Percentiles rank a stretch among this genome's conserved stretches.
phyloP scores from a whole-genome alignment of 2,797 vertebrate species.

The Tachyglossus aculeatus region DNA sequence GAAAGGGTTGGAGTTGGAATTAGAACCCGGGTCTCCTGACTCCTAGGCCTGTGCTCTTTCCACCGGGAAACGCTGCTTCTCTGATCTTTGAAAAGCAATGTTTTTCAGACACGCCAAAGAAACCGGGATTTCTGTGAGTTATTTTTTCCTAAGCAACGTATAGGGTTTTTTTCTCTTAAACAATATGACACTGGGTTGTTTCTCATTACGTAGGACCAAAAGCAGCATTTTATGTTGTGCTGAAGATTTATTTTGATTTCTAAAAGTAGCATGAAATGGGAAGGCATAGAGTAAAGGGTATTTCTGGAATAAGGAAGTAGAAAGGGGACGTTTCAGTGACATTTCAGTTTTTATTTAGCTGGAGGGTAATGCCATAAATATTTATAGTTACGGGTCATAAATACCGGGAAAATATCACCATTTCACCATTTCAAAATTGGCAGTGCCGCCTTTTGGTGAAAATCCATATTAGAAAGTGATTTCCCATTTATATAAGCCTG shows the following conservation, averaged over 20 bases:
- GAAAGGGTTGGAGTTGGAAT: too few relatives aligned
- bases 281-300: not conserved
- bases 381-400: not conserved
- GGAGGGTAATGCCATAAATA: not conserved
- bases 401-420: constrained; percentile 8
- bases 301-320: constrained; percentile 15
- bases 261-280: constrained; percentile 9
- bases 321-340: not conserved
- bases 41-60: too few relatives aligned
- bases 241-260: constrained; percentile 28
- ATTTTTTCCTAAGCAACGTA: constrained; percentile 23
- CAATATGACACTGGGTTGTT: not conserved
- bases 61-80: too few relatives aligned
- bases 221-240: not conserved
- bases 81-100: too few relatives aligned
- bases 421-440: constrained; percentile 45
- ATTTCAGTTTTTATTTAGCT: constrained; percentile 7
- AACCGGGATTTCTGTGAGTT: constrained; percentile 3
- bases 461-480: constrained; percentile 21
- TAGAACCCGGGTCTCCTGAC: too few relatives aligned
- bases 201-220: not conserved
- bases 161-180: not conserved
- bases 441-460: constrained; percentile 63
- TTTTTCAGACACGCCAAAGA: not conserved
- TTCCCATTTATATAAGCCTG: not conserved